Conservation (phyloP, 2,797 vertebrate genomes). For the Uromys caudimaculatus region DNA sequence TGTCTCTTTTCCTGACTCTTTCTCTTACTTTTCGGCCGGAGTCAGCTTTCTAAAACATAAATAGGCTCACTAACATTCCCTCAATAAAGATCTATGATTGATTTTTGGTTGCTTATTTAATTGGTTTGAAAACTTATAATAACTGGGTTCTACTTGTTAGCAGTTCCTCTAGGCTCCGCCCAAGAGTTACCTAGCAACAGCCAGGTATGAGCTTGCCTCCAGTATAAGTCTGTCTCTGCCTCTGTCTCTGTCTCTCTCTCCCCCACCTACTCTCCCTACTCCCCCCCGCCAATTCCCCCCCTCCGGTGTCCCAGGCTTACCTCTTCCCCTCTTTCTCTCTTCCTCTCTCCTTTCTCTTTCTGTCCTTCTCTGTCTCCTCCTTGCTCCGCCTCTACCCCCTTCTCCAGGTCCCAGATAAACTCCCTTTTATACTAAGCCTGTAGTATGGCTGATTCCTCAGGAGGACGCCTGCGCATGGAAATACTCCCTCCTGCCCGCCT, state of each 20-base stretch:
- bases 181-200: neutral
- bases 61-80: constrained; percentile 12
- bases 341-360: no score
- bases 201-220: no score
- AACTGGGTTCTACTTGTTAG: neutral
- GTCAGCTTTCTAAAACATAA: constrained; percentile 57
- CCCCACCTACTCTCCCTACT: no score
- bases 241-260: no score
- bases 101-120: constrained; percentile 16
- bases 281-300: no score
- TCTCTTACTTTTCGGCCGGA: neutral
- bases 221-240: no score
- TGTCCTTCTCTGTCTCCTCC: neutral
- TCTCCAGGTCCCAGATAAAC: neutral
- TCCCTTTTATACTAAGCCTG: neutral
- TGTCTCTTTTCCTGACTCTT: neutral
- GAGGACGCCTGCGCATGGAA: no score
- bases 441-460: neutral
- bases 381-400: neutral
- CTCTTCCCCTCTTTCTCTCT: no score
- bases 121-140: constrained; percentile 27
- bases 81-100: constrained; percentile 43
- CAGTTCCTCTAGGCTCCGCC: neutral
- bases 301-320: no score
- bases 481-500: neutral